phyloP scores from a whole-genome alignment of 1,140 invertebrate genomes.

The Dinothrombium tinctorium region DNA sequence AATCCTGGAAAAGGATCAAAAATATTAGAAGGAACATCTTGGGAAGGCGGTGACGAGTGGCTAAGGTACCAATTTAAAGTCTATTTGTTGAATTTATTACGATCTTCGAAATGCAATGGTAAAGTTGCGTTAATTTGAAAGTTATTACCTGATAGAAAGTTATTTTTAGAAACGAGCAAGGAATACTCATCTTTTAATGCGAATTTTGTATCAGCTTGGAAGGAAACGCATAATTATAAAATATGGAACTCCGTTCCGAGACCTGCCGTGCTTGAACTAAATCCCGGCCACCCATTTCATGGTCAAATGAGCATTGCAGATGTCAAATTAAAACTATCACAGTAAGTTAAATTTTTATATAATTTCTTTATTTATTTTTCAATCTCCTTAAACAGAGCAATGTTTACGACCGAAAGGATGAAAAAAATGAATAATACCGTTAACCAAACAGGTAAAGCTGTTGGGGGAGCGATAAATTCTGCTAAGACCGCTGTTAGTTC shows the following conservation, averaged over 20 bases:
- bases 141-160: no score
- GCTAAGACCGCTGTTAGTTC: slow-evolving; percentile 3
- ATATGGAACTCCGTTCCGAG: slow-evolving; percentile 43
- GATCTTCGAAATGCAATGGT: slow-evolving; percentile 53
- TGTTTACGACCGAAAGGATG: not conserved
- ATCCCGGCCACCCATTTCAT: slow-evolving; percentile 26
- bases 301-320: slow-evolving; percentile 3
- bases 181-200: slow-evolving; percentile 71
- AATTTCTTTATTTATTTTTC: no score
- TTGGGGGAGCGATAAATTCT: not conserved
- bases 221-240: slow-evolving; percentile 63
- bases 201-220: slow-evolving; percentile 59
- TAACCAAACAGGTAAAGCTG: not conserved
- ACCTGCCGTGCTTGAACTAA: slow-evolving; percentile 33
- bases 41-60: slow-evolving; percentile 87
- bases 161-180: slow-evolving; percentile 33
- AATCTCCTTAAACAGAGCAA: no score
- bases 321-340: slow-evolving; percentile 1
- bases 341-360: no score
- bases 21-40: slow-evolving; percentile 27
- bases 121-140: slow-evolving; percentile 14
- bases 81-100: slow-evolving; percentile 64
- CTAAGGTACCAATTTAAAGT: slow-evolving; percentile 76
- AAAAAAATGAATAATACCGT: slow-evolving; percentile 4
- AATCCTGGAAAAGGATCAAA: not conserved